Evolutionary conservation across 2,888 invertebrate species (phyloP).

Genomic region (Carcina quercana): DNA sequence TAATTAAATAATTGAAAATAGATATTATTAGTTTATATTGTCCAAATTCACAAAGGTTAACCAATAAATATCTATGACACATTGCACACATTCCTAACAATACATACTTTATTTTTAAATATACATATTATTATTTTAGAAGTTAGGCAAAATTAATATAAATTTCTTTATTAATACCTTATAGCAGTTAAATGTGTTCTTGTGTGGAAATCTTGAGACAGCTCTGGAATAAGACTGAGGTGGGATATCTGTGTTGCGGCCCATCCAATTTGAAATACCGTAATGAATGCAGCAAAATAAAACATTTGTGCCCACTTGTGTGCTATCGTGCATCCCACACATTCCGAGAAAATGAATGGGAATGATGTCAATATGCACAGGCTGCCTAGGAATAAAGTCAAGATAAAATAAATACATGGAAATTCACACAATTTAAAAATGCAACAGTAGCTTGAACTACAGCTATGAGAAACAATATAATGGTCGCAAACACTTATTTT

Average conservation of each 20-base stretch:
- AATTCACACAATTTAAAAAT: background rate
- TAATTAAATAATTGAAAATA: too few species aligned
- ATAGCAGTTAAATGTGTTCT: slow-evolving; percentile 85
- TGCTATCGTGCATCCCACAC: slow-evolving; percentile 77
- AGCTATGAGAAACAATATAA: background rate
- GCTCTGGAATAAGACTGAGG: slow-evolving; percentile 88
- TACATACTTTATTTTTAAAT: too few species aligned
- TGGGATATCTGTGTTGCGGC: slow-evolving; percentile 94
- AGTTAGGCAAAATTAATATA: too few species aligned
- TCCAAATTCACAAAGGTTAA: too few species aligned
- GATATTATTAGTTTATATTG: too few species aligned
- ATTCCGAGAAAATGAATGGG: slow-evolving; percentile 90
- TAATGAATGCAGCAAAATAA: slow-evolving; percentile 84
- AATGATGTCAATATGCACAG: slow-evolving; percentile 84
- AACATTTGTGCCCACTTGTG: slow-evolving; percentile 81
- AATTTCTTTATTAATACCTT: too few species aligned
- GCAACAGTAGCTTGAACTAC: background rate
- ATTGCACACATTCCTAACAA: too few species aligned
- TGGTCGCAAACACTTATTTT: background rate
- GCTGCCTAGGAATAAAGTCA: too few species aligned
- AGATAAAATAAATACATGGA: slow-evolving; percentile 7
- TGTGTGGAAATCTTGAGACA: slow-evolving; percentile 82
- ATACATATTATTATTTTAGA: too few species aligned
- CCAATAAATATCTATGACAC: too few species aligned
- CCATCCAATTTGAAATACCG: slow-evolving; percentile 95